These are phyloP conservation scores for Oreocharis arfaki DNA, from an alignment of 2,113 vertebrate genomes.

Conservation along the genomic window DNA sequence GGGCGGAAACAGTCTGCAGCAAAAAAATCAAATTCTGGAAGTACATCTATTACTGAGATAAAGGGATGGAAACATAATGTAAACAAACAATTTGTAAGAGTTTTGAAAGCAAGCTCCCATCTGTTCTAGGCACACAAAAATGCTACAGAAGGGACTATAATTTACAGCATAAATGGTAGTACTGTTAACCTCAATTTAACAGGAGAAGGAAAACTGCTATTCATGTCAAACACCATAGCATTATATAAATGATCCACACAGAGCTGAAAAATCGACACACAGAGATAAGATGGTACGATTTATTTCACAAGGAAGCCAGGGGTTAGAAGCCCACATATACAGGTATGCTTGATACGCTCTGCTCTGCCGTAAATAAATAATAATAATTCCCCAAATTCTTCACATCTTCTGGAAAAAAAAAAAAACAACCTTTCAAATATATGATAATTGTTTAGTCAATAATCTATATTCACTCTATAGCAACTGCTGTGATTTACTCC, in stretches of 20 bases:
- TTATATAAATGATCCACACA: not conserved
- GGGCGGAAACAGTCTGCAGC: not conserved
- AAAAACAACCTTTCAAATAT: not conserved
- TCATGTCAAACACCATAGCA: not conserved
- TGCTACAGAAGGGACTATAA: not conserved
- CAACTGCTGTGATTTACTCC: not conserved
- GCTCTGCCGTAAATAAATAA: not conserved
- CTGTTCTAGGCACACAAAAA: slow-evolving; percentile 6
- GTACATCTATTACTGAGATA: not conserved
- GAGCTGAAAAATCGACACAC: not conserved
- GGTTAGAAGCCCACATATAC: not conserved
- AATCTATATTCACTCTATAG: not conserved
- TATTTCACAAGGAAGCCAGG: not conserved
- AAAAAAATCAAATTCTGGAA: not conserved
- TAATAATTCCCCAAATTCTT: not conserved
- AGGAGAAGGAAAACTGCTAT: not conserved
- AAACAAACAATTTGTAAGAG: slow-evolving; percentile 34
- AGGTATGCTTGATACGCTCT: not conserved
- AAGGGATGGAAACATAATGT: not conserved
- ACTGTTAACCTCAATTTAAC: slow-evolving; percentile 2
- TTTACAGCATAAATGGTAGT: not conserved
- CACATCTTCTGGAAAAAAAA: not conserved
- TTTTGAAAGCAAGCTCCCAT: slow-evolving; percentile 12
- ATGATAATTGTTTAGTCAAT: not conserved
- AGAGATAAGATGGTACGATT: not conserved